Evolutionary conservation across 2,888 invertebrate species (phyloP).

Genomic region (Tyria jacobaeae): DNA sequence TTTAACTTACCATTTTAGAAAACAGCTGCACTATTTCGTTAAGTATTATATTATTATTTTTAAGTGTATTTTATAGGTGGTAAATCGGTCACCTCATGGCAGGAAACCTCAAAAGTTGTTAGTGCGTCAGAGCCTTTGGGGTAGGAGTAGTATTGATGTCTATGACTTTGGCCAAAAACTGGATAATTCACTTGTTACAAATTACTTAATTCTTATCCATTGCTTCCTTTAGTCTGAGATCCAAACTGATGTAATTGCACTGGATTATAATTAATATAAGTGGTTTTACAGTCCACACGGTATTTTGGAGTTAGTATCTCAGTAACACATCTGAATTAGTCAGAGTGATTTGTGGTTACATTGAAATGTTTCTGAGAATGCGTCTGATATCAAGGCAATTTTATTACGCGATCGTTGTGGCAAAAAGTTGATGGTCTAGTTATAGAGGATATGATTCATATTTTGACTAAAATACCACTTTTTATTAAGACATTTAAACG

Average conservation of each 20-base stretch:
- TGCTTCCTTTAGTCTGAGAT: conserved; percentile 11
- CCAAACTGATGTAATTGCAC: conserved; percentile 62
- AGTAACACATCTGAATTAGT: conserved; percentile 60
- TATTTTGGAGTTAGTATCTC: conserved; percentile 63
- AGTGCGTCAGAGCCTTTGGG: too few relatives aligned
- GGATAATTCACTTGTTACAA: too few relatives aligned
- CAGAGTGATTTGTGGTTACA: conserved; percentile 57
- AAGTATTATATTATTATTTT: too few relatives aligned
- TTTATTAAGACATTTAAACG: too few relatives aligned
- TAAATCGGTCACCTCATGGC: too few relatives aligned
- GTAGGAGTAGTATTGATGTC: too few relatives aligned
- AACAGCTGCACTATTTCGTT: too few relatives aligned
- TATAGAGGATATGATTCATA: conserved; percentile 50
- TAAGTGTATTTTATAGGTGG: too few relatives aligned
- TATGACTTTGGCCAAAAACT: too few relatives aligned
- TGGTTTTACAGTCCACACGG: conserved; percentile 48
- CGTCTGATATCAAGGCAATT: conserved; percentile 24
- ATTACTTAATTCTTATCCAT: conserved; percentile 9
- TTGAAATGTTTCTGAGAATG: conserved; percentile 49
- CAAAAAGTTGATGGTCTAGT: conserved; percentile 47
- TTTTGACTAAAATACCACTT: conserved; percentile 25
- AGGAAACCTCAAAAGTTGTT: too few relatives aligned
- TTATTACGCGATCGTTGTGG: conserved; percentile 26
- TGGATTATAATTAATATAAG: conserved; percentile 68
- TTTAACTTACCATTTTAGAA: too few relatives aligned